These are phyloP conservation scores for Hippocampus kuda DNA, from an alignment of 2,797 vertebrate species.

Conservation along the genomic window DNA sequence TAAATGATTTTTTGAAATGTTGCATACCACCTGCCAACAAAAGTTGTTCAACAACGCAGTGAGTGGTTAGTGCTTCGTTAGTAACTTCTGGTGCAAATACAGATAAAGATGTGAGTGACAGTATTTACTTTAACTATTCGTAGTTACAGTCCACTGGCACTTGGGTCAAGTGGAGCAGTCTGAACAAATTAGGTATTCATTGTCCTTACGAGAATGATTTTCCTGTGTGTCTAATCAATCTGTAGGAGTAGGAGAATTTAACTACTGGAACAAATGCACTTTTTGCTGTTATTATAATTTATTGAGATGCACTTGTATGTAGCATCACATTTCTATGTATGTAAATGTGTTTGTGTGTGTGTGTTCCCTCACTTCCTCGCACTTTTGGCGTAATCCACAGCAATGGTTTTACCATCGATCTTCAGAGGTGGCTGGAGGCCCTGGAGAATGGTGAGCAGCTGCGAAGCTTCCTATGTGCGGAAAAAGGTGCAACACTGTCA, in stretches of 20 bases:
- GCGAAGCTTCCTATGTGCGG: constrained; percentile 83
- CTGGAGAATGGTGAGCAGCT: constrained; percentile 91
- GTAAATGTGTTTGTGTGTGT: background rate
- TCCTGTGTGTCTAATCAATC: background rate
- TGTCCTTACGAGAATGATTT: background rate
- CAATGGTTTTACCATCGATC: constrained; percentile 96
- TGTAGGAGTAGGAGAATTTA: background rate
- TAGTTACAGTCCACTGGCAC: too few species aligned
- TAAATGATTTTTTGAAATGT: background rate
- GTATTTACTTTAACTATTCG: too few species aligned
- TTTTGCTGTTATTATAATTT: background rate
- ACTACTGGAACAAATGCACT: background rate
- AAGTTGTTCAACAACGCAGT: background rate
- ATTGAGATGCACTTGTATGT: background rate
- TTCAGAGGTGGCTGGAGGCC: constrained; percentile 92
- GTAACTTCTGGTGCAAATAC: too few species aligned
- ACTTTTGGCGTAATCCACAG: constrained; percentile 98
- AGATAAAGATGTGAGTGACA: too few species aligned
- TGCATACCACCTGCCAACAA: background rate
- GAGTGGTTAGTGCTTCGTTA: background rate
- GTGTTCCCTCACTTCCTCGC: constrained; percentile 81
- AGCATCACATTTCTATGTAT: background rate
- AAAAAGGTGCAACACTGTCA: background rate
- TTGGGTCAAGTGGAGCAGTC: too few species aligned
- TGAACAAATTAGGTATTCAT: background rate